Percentiles rank a stretch among this genome's conserved stretches.
Conservation (phyloP, 1,140 invertebrate genomes). For the Nixonia krombeini region DNA sequence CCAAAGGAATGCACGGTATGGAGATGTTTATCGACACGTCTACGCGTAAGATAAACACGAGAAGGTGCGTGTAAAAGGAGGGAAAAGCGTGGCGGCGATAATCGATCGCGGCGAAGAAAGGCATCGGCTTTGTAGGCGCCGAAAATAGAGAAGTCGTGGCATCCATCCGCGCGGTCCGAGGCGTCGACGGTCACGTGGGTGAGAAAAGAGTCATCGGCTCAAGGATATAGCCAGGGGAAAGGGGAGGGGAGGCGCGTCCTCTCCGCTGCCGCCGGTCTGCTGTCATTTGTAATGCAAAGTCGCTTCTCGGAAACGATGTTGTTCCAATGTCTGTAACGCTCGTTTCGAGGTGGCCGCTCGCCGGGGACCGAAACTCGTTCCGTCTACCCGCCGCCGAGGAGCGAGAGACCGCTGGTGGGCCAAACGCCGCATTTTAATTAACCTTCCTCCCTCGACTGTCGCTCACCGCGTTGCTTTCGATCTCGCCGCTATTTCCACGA, state of each 20-base stretch:
- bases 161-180: background rate
- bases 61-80: no score
- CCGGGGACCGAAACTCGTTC: slow-evolving; percentile 45
- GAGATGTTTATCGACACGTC: no score
- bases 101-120: background rate
- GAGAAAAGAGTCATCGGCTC: slow-evolving; percentile 29
- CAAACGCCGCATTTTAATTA: no score
- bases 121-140: no score
- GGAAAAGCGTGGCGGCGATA: background rate
- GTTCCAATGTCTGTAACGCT: slow-evolving; percentile 50
- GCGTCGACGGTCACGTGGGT: slow-evolving; percentile 16
- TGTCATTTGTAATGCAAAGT: slow-evolving; percentile 58
- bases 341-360: slow-evolving; percentile 43
- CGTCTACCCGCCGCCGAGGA: slow-evolving; percentile 33
- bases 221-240: slow-evolving; percentile 9
- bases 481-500: background rate
- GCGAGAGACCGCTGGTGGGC: slow-evolving; percentile 34
- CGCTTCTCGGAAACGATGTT: slow-evolving; percentile 51
- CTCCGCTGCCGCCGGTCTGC: slow-evolving; percentile 33
- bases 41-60: no score
- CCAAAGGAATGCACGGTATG: no score
- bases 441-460: background rate
- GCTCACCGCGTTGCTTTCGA: background rate
- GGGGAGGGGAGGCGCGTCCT: slow-evolving; percentile 28
- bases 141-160: slow-evolving; percentile 9